Base-by-base conservation (phyloP, 2,888 invertebrate genomes). In the Yponomeuta evonymella region DNA sequence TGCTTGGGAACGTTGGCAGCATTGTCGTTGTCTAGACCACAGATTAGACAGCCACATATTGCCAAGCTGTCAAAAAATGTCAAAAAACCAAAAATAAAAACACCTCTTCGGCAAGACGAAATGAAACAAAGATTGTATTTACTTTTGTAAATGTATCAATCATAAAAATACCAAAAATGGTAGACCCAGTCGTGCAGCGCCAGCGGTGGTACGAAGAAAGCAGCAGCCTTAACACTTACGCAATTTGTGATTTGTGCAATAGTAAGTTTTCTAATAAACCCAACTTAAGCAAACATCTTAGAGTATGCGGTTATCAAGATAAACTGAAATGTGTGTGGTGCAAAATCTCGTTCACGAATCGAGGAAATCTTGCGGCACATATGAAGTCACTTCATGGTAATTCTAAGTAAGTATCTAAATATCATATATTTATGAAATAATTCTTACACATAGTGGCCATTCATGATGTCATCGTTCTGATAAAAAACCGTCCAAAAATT, bases 341-440 rank as follows among this genome's bases (percentile, higher is more conserved):
- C 69, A 75, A 76, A 5, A 62, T 80, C n/a, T 63, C 69, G 10
- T 82, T 83, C 67, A 76, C 73, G 70, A 81, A 79, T 58, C 73
- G 75, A 8, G 82, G 80, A 0, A 81, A 81, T 70, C 69, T 82
- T 2, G 75, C 72, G 0, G 73, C 72, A 6, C 81, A 83, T n/a
- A 72, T 74, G 1, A 72, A 69, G 10, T 70, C 71, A 43, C 74
- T 80, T 23, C 82, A 82, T 70, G 71, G 70, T 68, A 64, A 69
- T 72, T 64, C n/a, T 8, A 48, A 48, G 58, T 69, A 29, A 29
- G 15, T 51, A 30, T 2, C 43, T 48, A 11, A 69, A n/a, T 11
- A 51, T 10, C n/a, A 69, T 43, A 5, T 43, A 6, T 43, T 43
- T 43, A 8, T 43, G 43, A 36, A 36, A 36, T 2, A 36, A 23